Percentiles rank a stretch among this genome's conserved stretches.
Conservation (phyloP, 2,113 vertebrate genomes). For the Dicerorhinus sumatrensis region DNA sequence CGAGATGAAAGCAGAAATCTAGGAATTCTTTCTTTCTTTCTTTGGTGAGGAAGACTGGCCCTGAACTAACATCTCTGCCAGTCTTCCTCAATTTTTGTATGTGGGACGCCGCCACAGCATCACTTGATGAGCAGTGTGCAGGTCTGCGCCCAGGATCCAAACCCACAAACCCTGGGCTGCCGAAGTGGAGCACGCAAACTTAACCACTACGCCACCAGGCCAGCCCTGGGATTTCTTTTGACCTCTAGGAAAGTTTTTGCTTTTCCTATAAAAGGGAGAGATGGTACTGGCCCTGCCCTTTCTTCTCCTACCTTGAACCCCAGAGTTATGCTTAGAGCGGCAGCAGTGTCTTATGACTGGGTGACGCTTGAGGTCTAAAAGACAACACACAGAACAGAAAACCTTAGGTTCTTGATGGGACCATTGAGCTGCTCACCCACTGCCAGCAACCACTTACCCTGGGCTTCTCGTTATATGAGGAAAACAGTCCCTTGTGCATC, state of each 20-base stretch:
- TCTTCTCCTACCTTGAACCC: not conserved
- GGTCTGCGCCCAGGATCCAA: too few species aligned
- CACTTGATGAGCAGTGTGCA: too few species aligned
- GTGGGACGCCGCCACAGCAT: too few species aligned
- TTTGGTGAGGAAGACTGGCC: too few species aligned
- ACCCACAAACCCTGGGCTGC: too few species aligned
- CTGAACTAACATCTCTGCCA: too few species aligned
- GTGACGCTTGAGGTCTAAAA: not conserved
- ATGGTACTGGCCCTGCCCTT: not conserved
- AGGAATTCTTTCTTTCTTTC: not conserved
- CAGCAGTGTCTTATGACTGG: not conserved
- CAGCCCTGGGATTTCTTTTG: not conserved
- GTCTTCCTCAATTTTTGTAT: too few species aligned
- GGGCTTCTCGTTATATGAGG: not conserved
- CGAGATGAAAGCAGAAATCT: not conserved
- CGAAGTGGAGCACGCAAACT: too few species aligned
- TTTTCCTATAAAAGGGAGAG: not conserved
- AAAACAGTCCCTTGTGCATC: not conserved
- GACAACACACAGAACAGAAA: not conserved
- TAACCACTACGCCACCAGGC: too few species aligned
- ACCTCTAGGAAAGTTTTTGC: not conserved
- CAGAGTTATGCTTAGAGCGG: not conserved
- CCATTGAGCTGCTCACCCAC: not conserved
- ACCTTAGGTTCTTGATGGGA: not conserved
- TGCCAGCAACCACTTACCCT: not conserved